These are phyloP conservation scores for Peromyscus melanophrys DNA, from an alignment of 2,797 vertebrate genomes.

Conservation along the genomic window DNA sequence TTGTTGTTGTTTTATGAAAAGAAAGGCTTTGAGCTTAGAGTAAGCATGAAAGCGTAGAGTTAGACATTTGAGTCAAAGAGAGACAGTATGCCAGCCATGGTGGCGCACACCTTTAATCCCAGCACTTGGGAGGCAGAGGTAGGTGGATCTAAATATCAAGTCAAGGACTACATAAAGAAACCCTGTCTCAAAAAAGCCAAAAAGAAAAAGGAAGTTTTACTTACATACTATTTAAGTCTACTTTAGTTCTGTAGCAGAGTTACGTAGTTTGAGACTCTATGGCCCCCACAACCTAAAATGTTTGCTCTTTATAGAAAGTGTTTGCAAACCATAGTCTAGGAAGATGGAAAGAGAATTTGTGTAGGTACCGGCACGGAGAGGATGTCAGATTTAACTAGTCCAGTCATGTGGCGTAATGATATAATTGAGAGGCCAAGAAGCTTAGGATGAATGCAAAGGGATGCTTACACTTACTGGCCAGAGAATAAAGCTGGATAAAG, in stretches of 20 bases:
- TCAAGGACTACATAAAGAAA: neutral
- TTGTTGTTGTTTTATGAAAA: neutral
- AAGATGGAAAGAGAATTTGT: conserved; percentile 8
- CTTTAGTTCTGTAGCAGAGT: conserved; percentile 38
- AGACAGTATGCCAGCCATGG: neutral
- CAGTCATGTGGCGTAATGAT: conserved; percentile 15
- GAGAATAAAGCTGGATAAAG: neutral
- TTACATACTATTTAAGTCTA: neutral
- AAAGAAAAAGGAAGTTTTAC: conserved; percentile 21
- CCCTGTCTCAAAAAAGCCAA: neutral
- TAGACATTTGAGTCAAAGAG: conserved; percentile 4
- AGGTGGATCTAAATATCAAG: neutral
- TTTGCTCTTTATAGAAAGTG: conserved; percentile 10
- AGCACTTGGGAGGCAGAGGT: neutral
- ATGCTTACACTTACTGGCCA: neutral
- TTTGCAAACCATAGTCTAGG: neutral
- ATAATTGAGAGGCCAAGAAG: neutral
- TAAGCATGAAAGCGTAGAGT: neutral
- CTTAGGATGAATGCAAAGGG: conserved; percentile 33
- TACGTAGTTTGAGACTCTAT: neutral
- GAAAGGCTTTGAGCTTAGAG: neutral
- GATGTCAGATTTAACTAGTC: conserved; percentile 11
- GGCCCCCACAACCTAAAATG: neutral
- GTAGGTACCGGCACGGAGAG: neutral
- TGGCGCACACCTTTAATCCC: neutral